A percentile compares a stretch with the other conserved stretches of the same genome.
These are phyloP conservation scores for Lerista edwardsae DNA, from an alignment of 2,797 vertebrate species.

Conservation along the genomic window DNA sequence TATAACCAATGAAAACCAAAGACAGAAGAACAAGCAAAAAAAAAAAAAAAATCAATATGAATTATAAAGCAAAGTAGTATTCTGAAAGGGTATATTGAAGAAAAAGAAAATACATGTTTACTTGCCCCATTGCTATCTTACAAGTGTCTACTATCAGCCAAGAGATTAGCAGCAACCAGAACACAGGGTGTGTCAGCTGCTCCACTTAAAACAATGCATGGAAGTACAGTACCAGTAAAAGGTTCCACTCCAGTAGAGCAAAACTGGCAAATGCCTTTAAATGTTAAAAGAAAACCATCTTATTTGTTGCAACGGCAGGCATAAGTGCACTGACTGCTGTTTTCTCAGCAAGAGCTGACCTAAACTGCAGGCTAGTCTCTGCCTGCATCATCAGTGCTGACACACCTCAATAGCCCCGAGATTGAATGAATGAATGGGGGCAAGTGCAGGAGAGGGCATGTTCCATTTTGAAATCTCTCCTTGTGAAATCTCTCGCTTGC, in stretches of 20 bases:
- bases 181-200: neutral
- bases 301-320: neutral
- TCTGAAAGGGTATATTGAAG: neutral
- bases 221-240: neutral
- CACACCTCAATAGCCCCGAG: no score
- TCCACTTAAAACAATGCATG: neutral
- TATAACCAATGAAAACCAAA: conserved; percentile 55
- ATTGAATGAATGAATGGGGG: no score
- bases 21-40: conserved; percentile 48
- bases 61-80: neutral
- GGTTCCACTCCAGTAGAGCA: neutral
- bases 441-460: no score
- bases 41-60: neutral
- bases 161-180: neutral
- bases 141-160: neutral
- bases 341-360: neutral
- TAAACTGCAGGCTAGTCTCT: neutral
- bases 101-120: no score
- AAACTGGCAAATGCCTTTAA: neutral
- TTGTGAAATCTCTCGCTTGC: neutral
- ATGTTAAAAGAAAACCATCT: neutral
- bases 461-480: neutral
- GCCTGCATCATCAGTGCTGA: neutral
- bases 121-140: neutral
- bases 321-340: neutral